Base-by-base conservation (phyloP, 2,797 vertebrate species). In the Melanotaenia parkinsoni region DNA sequence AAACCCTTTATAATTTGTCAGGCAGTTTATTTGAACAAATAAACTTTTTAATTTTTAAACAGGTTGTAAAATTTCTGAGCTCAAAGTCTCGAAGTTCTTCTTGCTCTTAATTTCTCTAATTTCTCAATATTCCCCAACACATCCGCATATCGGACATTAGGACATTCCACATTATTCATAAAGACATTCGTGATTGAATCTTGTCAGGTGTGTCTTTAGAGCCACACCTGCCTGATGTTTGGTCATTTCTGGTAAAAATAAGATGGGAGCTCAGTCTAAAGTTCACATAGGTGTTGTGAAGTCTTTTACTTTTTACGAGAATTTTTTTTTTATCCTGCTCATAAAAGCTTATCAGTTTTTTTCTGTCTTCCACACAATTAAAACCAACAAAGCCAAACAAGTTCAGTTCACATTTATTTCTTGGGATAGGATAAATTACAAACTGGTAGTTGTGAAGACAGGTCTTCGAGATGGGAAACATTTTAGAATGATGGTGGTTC, bases 21-120 rank as follows among this genome's bases (percentile, higher is more conserved):
- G 94, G 92, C 94, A 93, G 94, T 97, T 97, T 96, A 95, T 96
- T 97, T 97, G 94, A 95, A 96, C 93, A 93, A 95, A 94, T 94
- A 95, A 94, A 94, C 86, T 88, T 93, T 94, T 95, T 91, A 93
- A 93, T 93, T 95, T 94, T 94, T 95, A 92, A 90, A 76, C 76
- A 79, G 61, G 66, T 86, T 83, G 72, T 79, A 71, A 83, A 85
- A 20, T 83, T 82, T 13, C 54, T 82, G 28, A 47, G 58, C 64
- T 76, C 72, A 82, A 80, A 82, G 73, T 86, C 68, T 86, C 3
- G 0, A 35, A 53, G 56, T 70, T 72, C 37, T 70, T 77, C 6
- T 76, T 14, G 11, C 28, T 26, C 43, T 74, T 56, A 33, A 8
- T 54, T 60, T 0, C 18, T 70, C 24, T 43, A 40, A 12, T 72